Conservation (phyloP, 1,140 invertebrate species). For the Harpegnathos saltator region DNA sequence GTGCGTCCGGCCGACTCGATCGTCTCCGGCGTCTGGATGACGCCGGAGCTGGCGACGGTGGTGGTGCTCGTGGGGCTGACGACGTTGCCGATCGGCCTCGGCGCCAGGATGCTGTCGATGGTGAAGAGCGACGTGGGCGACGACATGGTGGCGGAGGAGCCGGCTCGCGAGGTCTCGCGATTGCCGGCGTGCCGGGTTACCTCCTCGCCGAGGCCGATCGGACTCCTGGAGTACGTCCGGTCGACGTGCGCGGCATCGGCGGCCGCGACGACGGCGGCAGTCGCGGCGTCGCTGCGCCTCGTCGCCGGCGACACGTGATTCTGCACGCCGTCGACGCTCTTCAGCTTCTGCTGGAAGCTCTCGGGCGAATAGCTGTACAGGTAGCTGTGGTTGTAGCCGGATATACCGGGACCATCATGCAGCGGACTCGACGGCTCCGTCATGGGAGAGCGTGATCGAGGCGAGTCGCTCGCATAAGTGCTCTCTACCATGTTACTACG, state of each 20-base stretch:
- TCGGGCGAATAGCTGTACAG: conserved; percentile 79
- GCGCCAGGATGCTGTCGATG: conserved; percentile 93
- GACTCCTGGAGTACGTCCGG: conserved; percentile 72
- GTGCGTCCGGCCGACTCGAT: conserved; percentile 82
- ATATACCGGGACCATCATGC: conserved; percentile 78
- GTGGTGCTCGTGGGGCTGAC: conserved; percentile 68
- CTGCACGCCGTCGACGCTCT: conserved; percentile 63
- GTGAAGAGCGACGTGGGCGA: conserved; percentile 90
- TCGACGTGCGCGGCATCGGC: conserved; percentile 37
- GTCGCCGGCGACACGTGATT: conserved; percentile 42
- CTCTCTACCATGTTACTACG: conserved; percentile 83
- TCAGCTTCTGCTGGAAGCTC: conserved; percentile 71
- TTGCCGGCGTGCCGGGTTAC: conserved; percentile 45
- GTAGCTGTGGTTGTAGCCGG: conserved; percentile 74
- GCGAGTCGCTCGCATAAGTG: conserved; percentile 81
- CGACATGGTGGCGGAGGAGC: conserved; percentile 83
- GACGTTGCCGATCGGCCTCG: conserved; percentile 83
- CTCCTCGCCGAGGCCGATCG: conserved; percentile 70
- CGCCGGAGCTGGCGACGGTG: conserved; percentile 55
- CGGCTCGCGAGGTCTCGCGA: conserved; percentile 69
- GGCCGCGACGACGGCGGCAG: conserved; percentile 10
- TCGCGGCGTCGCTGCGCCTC: conserved; percentile 58
- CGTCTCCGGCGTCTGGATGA: conserved; percentile 73
- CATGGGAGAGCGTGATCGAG: conserved; percentile 83
- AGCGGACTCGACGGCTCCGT: conserved; percentile 81